These are phyloP conservation scores for Eurystomus gularis DNA, from an alignment of 2,113 vertebrate genomes.

Conservation along the genomic window DNA sequence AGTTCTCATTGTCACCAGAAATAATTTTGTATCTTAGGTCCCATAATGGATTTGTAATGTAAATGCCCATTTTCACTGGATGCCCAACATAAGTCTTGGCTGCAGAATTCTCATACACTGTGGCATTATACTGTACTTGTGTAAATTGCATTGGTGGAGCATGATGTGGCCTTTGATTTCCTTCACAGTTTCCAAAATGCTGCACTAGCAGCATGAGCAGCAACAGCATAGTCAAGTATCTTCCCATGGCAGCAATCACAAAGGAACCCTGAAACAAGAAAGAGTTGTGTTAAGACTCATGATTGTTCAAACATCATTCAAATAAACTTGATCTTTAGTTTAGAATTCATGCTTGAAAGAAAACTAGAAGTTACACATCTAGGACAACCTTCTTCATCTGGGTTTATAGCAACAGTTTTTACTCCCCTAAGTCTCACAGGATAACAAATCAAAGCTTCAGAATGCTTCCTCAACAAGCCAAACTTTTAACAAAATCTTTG, in stretches of 20 bases:
- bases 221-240: slow-evolving; percentile 77
- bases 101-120: slow-evolving; percentile 96
- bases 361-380: background rate
- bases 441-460: background rate
- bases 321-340: background rate
- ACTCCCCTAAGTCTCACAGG: background rate
- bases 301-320: background rate
- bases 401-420: background rate
- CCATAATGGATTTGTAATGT: slow-evolving; percentile 83
- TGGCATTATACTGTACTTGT: slow-evolving; percentile 88
- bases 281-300: background rate
- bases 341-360: background rate
- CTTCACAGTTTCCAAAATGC: slow-evolving; percentile 80
- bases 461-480: background rate
- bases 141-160: slow-evolving; percentile 84
- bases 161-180: slow-evolving; percentile 75
- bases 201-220: slow-evolving; percentile 82
- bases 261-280: slow-evolving; percentile 75
- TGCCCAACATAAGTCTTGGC: slow-evolving; percentile 95
- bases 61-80: slow-evolving; percentile 94
- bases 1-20: slow-evolving; percentile 94
- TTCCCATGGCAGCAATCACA: slow-evolving; percentile 86
- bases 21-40: slow-evolving; percentile 96
- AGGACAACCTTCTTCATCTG: background rate
- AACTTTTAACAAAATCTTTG: background rate